A percentile compares a stretch with the other conserved stretches of the same genome.
Conservation (phyloP, 2,113 vertebrate species). For the Syngnathus floridae region DNA sequence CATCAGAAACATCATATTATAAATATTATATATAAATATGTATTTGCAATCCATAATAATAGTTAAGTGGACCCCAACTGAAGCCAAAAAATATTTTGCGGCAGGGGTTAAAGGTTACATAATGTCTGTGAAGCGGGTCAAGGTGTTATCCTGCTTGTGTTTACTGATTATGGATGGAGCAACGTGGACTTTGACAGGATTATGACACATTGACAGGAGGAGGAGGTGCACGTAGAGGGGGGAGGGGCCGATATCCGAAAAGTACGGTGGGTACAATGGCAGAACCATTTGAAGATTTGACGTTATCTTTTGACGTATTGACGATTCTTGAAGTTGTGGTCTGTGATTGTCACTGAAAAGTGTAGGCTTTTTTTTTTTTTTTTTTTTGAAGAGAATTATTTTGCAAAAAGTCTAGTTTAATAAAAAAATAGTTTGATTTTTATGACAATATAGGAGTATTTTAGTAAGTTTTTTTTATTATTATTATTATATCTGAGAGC, state of each 20-base stretch:
- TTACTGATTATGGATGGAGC: slow-evolving; percentile 43
- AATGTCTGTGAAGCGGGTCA: slow-evolving; percentile 8
- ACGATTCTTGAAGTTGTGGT: too few species aligned
- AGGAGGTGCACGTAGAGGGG: background rate
- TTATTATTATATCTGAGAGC: too few species aligned
- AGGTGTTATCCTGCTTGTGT: slow-evolving; percentile 2
- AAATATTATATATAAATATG: too few species aligned
- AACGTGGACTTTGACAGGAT: slow-evolving; percentile 50
- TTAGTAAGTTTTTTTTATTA: background rate
- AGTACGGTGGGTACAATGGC: background rate
- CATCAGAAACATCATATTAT: slow-evolving; percentile 43
- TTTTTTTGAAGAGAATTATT: background rate
- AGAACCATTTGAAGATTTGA: too few species aligned
- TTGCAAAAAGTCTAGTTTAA: background rate
- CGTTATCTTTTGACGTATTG: too few species aligned
- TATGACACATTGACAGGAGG: slow-evolving; percentile 33
- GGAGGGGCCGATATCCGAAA: background rate
- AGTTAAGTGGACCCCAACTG: background rate
- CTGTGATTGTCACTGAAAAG: background rate
- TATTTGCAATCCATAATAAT: too few species aligned
- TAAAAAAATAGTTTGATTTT: too few species aligned
- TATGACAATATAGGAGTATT: background rate
- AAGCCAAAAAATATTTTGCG: background rate
- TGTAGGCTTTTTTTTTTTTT: background rate
- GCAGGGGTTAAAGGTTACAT: background rate